Base-by-base conservation (phyloP, 2,797 vertebrate genomes). In the Eulemur rubriventer region DNA sequence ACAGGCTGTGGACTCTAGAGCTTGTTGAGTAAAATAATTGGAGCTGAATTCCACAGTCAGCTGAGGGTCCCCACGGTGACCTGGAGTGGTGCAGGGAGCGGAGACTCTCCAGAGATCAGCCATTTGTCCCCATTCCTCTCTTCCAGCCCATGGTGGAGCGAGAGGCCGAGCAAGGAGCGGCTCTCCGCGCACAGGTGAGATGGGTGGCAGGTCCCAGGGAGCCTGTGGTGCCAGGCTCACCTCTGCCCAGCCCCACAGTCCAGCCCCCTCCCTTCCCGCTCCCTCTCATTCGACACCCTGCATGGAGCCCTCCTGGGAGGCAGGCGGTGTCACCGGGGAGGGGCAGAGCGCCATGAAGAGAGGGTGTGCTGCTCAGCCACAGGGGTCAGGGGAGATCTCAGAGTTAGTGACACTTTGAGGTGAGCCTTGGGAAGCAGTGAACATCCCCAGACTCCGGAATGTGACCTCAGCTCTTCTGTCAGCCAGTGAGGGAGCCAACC, bases 171-270 rank as follows among this genome's bases (percentile, higher is more conserved):
- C 2, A 0, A 89, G 48, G 88, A 89, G 80, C 0, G 0, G 41
- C 50, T 92, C 84, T 89, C 78, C 33, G 0, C 59, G 12, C n/a
- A 57, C 69, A 85, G 96, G 95, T 94, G 67, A 97, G 96, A 26
- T 16, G 55, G 17, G 33, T 26, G 26, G 6, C 4, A 16, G 8
- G 1, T 35, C 50, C 41, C 26, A 1, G 78, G 57, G 59, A 11
- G 12, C 28, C 33, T 38, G 22, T 33, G 10, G n/a, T 16, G 28
- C 33, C 38, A 0, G 0, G 0, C 13, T 30, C 24, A 22, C 84
- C 76, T 63, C 35, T 48, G 48, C 50, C 59, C 50, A 57, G 52
- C 4, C 81, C 63, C 7, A 17, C 2, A 3, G 26, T 65, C 17
- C 55, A 57, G n/a, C 38, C 46, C 8, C 3, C 14, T 20, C 16